Conservation (phyloP, 2,888 invertebrate species). For the Hydrotaea diabolus region DNA sequence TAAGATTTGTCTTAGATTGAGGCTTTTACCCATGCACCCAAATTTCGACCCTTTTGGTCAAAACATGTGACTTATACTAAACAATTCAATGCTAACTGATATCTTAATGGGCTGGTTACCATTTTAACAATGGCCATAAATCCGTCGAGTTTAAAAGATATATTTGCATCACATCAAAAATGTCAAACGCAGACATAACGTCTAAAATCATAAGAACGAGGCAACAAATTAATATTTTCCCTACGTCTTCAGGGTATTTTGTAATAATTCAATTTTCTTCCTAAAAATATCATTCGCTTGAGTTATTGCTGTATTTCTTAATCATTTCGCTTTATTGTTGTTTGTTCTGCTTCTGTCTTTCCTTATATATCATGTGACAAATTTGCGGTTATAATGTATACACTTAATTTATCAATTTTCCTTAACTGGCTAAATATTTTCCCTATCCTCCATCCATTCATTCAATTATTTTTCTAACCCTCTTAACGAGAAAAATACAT, state of each 20-base stretch:
- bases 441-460: conserved; percentile 8
- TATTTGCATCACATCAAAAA: too few species aligned
- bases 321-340: neutral
- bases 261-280: conserved; percentile 15
- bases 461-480: conserved; percentile 29
- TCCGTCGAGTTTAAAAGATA: too few species aligned
- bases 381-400: conserved; percentile 59
- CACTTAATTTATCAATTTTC: conserved; percentile 54
- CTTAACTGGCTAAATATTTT: conserved; percentile 53
- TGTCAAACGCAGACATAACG: neutral
- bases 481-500: neutral
- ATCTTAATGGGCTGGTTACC: too few species aligned
- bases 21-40: too few species aligned
- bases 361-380: conserved; percentile 50
- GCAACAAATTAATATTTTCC: conserved; percentile 2
- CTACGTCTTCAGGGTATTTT: neutral
- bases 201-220: neutral
- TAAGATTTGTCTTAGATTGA: too few species aligned
- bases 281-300: neutral
- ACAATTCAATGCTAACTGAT: too few species aligned
- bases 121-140: too few species aligned
- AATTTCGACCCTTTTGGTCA: too few species aligned
- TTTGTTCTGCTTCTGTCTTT: neutral
- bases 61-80: too few species aligned
- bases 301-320: neutral